A percentile compares a stretch with the other conserved stretches of the same genome.
These are phyloP conservation scores for Hozukius guyotensis DNA, from an alignment of 2,797 vertebrate species.

Conservation along the genomic window DNA sequence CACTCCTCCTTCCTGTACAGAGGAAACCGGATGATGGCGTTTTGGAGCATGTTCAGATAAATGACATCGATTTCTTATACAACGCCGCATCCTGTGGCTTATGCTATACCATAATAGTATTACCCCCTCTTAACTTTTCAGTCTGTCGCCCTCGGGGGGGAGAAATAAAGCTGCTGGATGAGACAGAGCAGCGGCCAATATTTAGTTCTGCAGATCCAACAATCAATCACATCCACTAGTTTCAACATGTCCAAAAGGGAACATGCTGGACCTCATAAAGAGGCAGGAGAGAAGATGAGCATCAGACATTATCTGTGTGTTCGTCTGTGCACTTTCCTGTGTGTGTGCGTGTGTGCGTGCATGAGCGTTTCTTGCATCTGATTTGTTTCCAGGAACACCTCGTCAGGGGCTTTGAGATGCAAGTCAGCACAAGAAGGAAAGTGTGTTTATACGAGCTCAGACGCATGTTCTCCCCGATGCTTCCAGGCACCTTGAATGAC, in stretches of 20 bases:
- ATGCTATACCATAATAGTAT: conserved; percentile 80
- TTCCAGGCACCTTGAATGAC: conserved; percentile 81
- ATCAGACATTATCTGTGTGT: conserved; percentile 53
- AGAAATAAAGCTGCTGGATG: conserved; percentile 63
- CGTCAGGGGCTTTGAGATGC: conserved; percentile 79
- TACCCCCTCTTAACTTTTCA: conserved; percentile 80
- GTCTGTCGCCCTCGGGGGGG: conserved; percentile 60
- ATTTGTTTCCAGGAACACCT: conserved; percentile 82
- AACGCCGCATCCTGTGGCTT: conserved; percentile 76
- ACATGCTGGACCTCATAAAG: conserved; percentile 58
- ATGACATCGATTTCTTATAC: conserved; percentile 80
- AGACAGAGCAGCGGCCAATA: conserved; percentile 73
- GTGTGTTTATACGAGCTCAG: conserved; percentile 77
- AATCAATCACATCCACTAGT: conserved; percentile 76
- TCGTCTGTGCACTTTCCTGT: conserved; percentile 35
- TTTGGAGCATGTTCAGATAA: conserved; percentile 79
- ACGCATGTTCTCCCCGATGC: conserved; percentile 75
- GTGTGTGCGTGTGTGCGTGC: conserved; percentile 28
- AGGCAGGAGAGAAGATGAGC: conserved; percentile 53
- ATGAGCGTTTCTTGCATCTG: conserved; percentile 44
- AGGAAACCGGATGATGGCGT: conserved; percentile 78
- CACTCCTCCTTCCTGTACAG: conserved; percentile 78
- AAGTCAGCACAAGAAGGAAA: conserved; percentile 86
- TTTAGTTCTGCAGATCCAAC: conserved; percentile 70
- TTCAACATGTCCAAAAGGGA: conserved; percentile 78